Evolutionary conservation across 1,140 invertebrate species (phyloP).

Genomic region (Calosoma granatense): DNA sequence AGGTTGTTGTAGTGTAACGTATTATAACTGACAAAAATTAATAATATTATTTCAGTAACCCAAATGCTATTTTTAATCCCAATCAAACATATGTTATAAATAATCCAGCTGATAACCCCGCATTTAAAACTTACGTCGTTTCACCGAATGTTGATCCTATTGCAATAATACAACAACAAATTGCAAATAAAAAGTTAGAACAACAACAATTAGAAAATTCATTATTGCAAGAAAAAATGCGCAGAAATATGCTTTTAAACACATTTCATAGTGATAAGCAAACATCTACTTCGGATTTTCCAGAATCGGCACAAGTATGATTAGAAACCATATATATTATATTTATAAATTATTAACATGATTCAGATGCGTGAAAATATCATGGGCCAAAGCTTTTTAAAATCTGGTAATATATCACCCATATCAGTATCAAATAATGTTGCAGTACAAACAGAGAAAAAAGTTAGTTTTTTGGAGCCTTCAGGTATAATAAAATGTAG

Average conservation of each 20-base stretch:
- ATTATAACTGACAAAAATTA: too few species aligned
- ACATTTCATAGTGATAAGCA: constrained; percentile 17
- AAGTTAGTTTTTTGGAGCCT: neutral
- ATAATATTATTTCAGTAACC: neutral
- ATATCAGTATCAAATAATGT: neutral
- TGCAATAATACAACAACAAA: constrained; percentile 15
- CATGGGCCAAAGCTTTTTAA: constrained; percentile 1
- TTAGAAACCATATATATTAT: neutral
- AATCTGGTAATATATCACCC: neutral
- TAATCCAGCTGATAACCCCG: constrained; percentile 10
- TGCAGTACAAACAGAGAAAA: neutral
- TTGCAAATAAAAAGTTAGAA: constrained; percentile 11
- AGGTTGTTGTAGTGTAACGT: too few species aligned
- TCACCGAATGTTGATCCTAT: constrained; percentile 1
- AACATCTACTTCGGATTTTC: constrained; percentile 18
- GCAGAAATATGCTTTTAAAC: neutral
- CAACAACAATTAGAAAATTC: constrained; percentile 10
- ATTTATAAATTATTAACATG: neutral
- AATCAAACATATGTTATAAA: neutral
- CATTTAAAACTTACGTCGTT: neutral
- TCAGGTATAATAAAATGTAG: neutral
- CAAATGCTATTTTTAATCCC: neutral
- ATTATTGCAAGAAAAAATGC: constrained; percentile 13
- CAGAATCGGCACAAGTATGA: constrained; percentile 13
- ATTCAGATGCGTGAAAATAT: constrained; percentile 10